Evolutionary conservation across 2,888 invertebrate genomes (phyloP), one percentile per base, ranked within the genome.

Genomic region (Folsomia manolachei): DNA sequence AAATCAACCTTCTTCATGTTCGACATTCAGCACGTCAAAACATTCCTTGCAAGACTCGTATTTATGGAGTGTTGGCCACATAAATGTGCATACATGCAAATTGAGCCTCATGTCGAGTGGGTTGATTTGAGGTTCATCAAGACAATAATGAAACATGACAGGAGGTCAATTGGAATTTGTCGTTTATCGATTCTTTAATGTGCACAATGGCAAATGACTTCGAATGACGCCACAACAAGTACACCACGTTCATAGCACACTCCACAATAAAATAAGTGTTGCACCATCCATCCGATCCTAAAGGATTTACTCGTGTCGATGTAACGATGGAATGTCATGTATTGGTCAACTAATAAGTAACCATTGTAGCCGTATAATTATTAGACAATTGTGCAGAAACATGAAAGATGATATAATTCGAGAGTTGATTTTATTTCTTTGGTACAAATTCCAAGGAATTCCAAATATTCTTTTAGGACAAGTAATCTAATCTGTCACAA

Each of bases 81-180:
- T n/a, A n/a, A n/a, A n/a, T n/a, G n/a, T n/a, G n/a, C n/a, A n/a
- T n/a, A n/a, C n/a, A n/a, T n/a, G n/a, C n/a, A n/a, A n/a, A n/a
- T n/a, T n/a, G n/a, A n/a, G 27, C 26, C 64, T 9, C 64, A 64
- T 27, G 64, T 25, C 27, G 27, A 25, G 64, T 14, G n/a, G 14
- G 19, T 25, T 62, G 62, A 62, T 62, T 23, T 62, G 27, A 64
- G 64, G 27, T 64, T 64, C 64, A 64, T 64, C 26, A 64, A 70
- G 26, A 70, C 64, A 70, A 70, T 70, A 70, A 70, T 64, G 24
- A 60, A 56, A 52, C 64, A 56, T 70, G 70, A 70, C 70, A 70
- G 70, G 70, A 70, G 70, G 70, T 70, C 70, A 70, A 70, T 70
- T 70, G 64, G 53, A 70, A 64, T 64, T 27, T 64, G 64, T 70